Conservation (phyloP, 1,140 invertebrate species). For the Papilio glaucus region DNA sequence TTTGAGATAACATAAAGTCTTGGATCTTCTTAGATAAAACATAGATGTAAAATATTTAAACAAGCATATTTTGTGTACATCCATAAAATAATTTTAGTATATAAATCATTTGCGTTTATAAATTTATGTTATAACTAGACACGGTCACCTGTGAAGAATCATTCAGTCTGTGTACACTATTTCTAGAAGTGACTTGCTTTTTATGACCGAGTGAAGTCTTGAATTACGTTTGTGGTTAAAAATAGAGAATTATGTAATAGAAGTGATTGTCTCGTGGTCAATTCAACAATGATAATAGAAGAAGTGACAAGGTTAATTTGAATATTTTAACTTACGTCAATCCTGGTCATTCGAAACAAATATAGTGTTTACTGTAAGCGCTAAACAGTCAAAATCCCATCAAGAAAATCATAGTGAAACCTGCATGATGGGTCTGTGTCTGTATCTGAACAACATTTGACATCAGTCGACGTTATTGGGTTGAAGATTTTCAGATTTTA, state of each 20-base stretch:
- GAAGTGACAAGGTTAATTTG: not conserved
- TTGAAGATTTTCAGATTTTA: too few relatives aligned
- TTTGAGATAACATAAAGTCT: too few relatives aligned
- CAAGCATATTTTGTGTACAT: too few relatives aligned
- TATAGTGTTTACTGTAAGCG: not conserved
- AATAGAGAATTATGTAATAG: not conserved
- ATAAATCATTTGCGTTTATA: too few relatives aligned
- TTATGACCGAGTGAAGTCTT: not conserved
- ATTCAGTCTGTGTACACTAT: not conserved
- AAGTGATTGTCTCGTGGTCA: not conserved
- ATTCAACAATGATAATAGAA: not conserved
- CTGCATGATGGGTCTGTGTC: too few relatives aligned
- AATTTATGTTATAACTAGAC: too few relatives aligned
- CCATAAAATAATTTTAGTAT: too few relatives aligned
- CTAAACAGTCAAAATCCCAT: not conserved
- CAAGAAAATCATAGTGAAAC: too few relatives aligned
- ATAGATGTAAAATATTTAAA: too few relatives aligned
- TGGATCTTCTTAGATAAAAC: too few relatives aligned
- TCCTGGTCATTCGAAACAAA: not conserved
- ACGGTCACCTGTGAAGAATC: not conserved
- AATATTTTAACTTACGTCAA: not conserved
- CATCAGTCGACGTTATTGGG: too few relatives aligned
- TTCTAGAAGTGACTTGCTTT: not conserved
- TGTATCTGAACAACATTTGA: too few relatives aligned
- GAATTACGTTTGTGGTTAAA: constrained; percentile 2